These are phyloP conservation scores for Autographa gamma DNA, from an alignment of 2,888 invertebrate species.

Conservation along the genomic window DNA sequence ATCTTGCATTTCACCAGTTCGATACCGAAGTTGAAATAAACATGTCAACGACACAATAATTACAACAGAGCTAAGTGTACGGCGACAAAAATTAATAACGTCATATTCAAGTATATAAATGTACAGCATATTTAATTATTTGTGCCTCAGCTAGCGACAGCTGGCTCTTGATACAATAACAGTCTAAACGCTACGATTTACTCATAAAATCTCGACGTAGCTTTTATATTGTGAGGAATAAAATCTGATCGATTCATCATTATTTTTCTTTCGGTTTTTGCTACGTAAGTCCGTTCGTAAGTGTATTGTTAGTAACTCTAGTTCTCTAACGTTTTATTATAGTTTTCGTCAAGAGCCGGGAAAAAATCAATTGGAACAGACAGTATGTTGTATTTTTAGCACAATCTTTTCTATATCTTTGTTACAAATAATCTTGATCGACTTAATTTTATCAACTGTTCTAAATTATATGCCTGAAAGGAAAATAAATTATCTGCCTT, in stretches of 20 bases:
- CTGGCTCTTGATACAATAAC: conserved; percentile 23
- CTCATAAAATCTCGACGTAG: conserved; percentile 13
- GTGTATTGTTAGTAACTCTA: neutral
- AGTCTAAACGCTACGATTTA: conserved; percentile 8
- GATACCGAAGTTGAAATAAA: neutral
- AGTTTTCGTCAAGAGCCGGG: neutral
- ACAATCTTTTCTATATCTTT: too few species aligned
- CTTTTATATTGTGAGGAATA: conserved; percentile 1
- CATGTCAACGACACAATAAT: neutral
- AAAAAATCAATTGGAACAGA: too few species aligned
- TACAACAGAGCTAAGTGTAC: neutral
- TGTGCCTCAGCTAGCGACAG: conserved; percentile 29
- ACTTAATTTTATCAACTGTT: too few species aligned
- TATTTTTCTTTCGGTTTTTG: neutral
- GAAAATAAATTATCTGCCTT: too few species aligned
- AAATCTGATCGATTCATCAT: conserved; percentile 2
- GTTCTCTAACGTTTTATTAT: neutral
- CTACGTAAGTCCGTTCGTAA: neutral
- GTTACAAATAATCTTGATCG: too few species aligned
- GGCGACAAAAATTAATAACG: neutral
- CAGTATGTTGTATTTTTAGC: too few species aligned
- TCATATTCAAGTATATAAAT: neutral
- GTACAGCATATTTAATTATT: conserved; percentile 2
- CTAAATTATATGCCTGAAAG: too few species aligned
- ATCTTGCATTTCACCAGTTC: neutral